Base-by-base conservation (phyloP, 1,140 invertebrate genomes). In the Pseudomyrmex pallidus region DNA sequence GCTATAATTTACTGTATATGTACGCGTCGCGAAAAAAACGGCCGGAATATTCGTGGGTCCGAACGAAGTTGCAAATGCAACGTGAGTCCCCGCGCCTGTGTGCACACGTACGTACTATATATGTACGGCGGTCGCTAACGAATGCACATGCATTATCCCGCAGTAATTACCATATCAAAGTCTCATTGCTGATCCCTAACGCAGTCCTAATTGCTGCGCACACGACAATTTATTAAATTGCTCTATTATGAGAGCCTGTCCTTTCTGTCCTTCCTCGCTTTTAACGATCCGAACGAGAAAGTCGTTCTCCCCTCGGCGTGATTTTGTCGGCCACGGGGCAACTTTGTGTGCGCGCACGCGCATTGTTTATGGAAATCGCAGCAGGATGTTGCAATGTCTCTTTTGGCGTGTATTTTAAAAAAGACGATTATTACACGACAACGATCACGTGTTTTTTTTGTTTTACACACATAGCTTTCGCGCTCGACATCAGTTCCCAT, bases 171-270 rank as follows among this genome's bases (percentile, higher is more conserved):
- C 88, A 90, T 91, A 91, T 91, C 87, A 87, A 85, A 77, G 74
- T 85, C 84, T 86, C 76, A 83, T 88, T 87, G 89, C 59, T 87
- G 85, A 91, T 90, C 74, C 82, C 77, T 88, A 88, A 88, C 82
- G 77, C 83, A 62, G 67, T 90, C 85, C 88, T 91, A 91, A 91
- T 92, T 91, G 87, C 85, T 74, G 59, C 80, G 72, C 74, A 78
- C 74, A 78, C 74, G 85, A 85, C 88, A 91, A 92, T 92, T 91
- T 92, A 87, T 87, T 90, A 91, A 91, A 92, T 91, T 91, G 90
- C 91, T 91, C 89, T 91, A 91, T 92, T 91, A 91, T 82, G 85
- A 83, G 5, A 74, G 46, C 12, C 35, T 48, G 52, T 73, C 3
- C 61, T 54, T 22, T 46, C 57, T 48, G 25, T 67, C 68, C n/a